These are phyloP conservation scores for Miltochrista miniata DNA, from an alignment of 2,888 invertebrate genomes.

Conservation along the genomic window DNA sequence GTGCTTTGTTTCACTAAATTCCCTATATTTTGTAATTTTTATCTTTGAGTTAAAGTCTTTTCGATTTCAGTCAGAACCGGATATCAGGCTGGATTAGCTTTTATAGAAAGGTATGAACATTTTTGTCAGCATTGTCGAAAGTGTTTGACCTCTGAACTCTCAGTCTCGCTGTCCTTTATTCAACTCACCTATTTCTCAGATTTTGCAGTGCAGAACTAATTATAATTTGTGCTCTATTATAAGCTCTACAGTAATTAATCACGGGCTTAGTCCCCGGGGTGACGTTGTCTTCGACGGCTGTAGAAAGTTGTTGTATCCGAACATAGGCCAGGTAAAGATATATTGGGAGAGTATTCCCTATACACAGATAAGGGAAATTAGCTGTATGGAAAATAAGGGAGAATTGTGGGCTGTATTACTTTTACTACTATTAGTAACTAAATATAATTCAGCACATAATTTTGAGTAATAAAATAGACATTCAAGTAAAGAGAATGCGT, in stretches of 20 bases:
- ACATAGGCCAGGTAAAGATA: conserved; percentile 8
- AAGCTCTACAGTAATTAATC: conserved; percentile 17
- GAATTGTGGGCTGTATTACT: neutral
- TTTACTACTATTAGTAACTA: neutral
- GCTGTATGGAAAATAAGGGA: neutral
- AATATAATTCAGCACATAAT: too few species aligned
- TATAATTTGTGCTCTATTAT: neutral
- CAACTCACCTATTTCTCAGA: neutral
- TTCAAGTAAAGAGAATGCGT: too few species aligned
- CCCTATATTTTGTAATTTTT: too few species aligned
- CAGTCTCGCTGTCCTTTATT: too few species aligned
- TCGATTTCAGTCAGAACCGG: too few species aligned
- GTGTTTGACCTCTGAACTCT: too few species aligned
- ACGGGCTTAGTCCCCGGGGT: conserved; percentile 19
- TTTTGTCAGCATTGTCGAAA: too few species aligned
- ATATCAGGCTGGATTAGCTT: too few species aligned
- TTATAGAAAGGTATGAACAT: too few species aligned
- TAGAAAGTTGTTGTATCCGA: conserved; percentile 21
- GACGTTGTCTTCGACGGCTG: conserved; percentile 12
- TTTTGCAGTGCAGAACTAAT: neutral
- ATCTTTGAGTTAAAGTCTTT: too few species aligned
- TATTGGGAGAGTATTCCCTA: conserved; percentile 17
- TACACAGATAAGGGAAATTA: conserved; percentile 1
- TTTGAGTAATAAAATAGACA: too few species aligned
- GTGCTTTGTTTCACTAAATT: too few species aligned